These are phyloP conservation scores for Nymphalis io DNA, from an alignment of 1,140 invertebrate species.

Conservation along the genomic window DNA sequence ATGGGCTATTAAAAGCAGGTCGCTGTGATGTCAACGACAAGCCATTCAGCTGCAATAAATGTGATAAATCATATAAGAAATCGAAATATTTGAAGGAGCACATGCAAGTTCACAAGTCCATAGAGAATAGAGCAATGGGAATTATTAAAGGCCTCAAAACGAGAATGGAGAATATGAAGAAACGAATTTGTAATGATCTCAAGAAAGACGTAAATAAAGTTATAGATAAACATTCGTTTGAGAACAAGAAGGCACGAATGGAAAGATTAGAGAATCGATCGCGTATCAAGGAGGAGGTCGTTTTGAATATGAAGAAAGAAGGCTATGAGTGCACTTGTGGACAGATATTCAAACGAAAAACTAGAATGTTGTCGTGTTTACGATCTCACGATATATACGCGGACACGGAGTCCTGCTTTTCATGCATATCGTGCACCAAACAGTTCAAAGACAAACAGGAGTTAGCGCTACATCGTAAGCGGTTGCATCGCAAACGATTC, in stretches of 20 bases:
- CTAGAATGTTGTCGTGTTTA: constrained; percentile 66
- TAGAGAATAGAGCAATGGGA: constrained; percentile 57
- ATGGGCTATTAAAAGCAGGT: constrained; percentile 56
- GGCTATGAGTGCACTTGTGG: constrained; percentile 71
- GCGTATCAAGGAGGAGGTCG: constrained; percentile 19
- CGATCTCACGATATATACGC: constrained; percentile 57
- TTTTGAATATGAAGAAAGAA: constrained; percentile 50
- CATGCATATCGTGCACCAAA: constrained; percentile 62
- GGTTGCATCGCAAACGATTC: constrained; percentile 64
- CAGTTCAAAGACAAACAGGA: constrained; percentile 66
- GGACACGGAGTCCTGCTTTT: constrained; percentile 44
- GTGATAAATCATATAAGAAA: constrained; percentile 53
- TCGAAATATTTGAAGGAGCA: constrained; percentile 47
- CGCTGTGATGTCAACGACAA: constrained; percentile 20
- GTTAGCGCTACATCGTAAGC: constrained; percentile 55
- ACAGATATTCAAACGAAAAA: constrained; percentile 58
- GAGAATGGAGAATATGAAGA: constrained; percentile 46
- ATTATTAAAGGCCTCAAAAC: constrained; percentile 58
- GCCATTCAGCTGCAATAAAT: constrained; percentile 54
- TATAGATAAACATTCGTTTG: constrained; percentile 12
- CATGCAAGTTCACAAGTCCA: constrained; percentile 53
- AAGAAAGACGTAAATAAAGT: constrained; percentile 30
- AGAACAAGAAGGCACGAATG: constrained; percentile 26
- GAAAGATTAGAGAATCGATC: constrained; percentile 27
- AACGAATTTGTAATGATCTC: constrained; percentile 24